phyloP scores from a whole-genome alignment of 2,888 invertebrate species.

The Tinea pellionella region DNA sequence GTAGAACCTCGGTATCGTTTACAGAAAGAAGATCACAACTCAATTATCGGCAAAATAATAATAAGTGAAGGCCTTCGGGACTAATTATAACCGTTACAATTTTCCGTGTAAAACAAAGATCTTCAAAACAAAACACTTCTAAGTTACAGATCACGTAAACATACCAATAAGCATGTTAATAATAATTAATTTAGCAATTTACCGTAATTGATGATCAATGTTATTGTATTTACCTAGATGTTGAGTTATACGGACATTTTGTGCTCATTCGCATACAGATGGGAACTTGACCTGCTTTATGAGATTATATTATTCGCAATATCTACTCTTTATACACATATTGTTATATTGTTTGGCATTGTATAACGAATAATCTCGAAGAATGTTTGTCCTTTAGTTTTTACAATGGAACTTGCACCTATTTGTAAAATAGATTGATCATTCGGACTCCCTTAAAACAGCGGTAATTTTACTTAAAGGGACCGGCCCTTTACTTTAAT shows the following conservation, averaged over 20 bases:
- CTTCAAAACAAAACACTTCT: not conserved
- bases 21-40: not conserved
- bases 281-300: conserved; percentile 51
- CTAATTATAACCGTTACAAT: not conserved
- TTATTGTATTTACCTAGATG: not conserved
- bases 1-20: not conserved
- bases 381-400: no score
- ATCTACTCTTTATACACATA: conserved; percentile 33
- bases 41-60: not conserved
- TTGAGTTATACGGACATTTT: not conserved
- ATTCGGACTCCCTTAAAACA: no score
- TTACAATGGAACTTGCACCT: no score
- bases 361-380: no score
- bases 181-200: not conserved
- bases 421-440: no score
- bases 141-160: not conserved
- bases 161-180: not conserved
- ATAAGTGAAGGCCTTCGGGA: not conserved
- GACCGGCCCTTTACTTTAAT: no score
- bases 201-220: not conserved
- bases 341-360: not conserved
- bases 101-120: not conserved
- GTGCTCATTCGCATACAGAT: conserved; percentile 22
- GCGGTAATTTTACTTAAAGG: no score
- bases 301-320: conserved; percentile 34